These are phyloP conservation scores for Scolopax mira DNA, from an alignment of 2,113 vertebrate species.

Conservation along the genomic window DNA sequence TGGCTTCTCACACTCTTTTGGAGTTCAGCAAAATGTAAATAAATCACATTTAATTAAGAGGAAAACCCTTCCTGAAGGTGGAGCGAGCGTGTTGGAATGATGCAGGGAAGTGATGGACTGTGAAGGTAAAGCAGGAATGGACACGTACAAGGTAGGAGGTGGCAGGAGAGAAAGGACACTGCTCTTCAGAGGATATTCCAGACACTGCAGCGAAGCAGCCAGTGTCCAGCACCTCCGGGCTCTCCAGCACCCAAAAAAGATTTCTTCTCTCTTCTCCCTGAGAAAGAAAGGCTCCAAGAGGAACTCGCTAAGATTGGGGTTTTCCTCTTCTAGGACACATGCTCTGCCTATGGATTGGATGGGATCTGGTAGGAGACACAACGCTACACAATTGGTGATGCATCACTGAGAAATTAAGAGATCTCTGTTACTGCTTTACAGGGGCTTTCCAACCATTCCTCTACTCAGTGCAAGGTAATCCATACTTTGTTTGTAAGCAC, in stretches of 20 bases:
- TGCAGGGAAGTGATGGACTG: neutral
- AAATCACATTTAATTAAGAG: neutral
- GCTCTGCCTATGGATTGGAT: neutral
- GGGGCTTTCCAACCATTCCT: neutral
- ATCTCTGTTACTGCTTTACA: neutral
- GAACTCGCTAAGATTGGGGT: neutral
- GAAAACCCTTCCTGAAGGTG: neutral
- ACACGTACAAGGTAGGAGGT: neutral
- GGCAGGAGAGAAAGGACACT: neutral
- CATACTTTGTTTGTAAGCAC: neutral
- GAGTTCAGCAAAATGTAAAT: neutral
- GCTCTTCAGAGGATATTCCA: neutral
- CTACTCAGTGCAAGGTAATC: neutral
- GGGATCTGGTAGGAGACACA: neutral
- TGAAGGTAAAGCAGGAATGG: neutral
- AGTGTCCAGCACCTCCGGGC: neutral
- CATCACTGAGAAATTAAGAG: neutral
- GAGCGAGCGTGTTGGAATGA: neutral
- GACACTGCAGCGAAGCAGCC: neutral
- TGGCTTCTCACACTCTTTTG: neutral
- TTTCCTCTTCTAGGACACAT: neutral
- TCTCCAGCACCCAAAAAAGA: neutral
- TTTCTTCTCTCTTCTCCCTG: neutral
- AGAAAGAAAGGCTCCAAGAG: neutral
- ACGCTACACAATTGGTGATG: neutral